A percentile compares a stretch with the other conserved stretches of the same genome.
These are phyloP conservation scores for Tinea pellionella DNA, from an alignment of 2,888 invertebrate species.

Conservation along the genomic window DNA sequence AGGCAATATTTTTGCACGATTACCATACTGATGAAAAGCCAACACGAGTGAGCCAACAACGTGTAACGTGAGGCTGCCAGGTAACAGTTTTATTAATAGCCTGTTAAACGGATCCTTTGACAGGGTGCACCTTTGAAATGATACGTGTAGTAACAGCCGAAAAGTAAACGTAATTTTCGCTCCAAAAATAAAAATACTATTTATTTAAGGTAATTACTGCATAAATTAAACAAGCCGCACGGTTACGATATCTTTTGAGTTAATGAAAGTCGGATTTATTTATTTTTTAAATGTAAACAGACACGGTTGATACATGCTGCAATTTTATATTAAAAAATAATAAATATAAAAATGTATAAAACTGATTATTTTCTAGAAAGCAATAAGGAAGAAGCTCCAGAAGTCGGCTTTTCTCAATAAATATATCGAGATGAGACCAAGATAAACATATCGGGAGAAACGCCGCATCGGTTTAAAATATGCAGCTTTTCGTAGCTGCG, in stretches of 20 bases:
- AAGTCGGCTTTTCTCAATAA: constrained; percentile 53
- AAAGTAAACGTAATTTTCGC: background rate
- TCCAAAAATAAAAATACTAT: background rate
- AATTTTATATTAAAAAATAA: background rate
- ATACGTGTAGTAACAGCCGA: background rate
- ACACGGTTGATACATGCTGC: background rate
- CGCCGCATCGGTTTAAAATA: constrained; percentile 51
- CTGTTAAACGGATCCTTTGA: constrained; percentile 36
- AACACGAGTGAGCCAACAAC: constrained; percentile 40
- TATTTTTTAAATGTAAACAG: background rate
- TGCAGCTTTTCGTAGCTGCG: constrained; percentile 50
- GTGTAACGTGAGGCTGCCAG: constrained; percentile 23
- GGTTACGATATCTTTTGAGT: background rate
- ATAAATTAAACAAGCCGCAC: background rate
- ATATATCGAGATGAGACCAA: constrained; percentile 61
- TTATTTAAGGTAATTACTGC: background rate
- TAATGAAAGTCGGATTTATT: background rate
- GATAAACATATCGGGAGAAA: constrained; percentile 54
- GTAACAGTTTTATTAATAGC: constrained; percentile 38
- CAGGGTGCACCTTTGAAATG: constrained; percentile 14
- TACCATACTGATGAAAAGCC: constrained; percentile 68
- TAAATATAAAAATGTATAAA: constrained; percentile 7
- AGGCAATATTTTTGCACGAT: constrained; percentile 64
- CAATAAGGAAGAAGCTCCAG: constrained; percentile 45
- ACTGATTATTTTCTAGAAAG: constrained; percentile 25